Conservation (phyloP, 2,888 invertebrate genomes). For the Norana najaformis region DNA sequence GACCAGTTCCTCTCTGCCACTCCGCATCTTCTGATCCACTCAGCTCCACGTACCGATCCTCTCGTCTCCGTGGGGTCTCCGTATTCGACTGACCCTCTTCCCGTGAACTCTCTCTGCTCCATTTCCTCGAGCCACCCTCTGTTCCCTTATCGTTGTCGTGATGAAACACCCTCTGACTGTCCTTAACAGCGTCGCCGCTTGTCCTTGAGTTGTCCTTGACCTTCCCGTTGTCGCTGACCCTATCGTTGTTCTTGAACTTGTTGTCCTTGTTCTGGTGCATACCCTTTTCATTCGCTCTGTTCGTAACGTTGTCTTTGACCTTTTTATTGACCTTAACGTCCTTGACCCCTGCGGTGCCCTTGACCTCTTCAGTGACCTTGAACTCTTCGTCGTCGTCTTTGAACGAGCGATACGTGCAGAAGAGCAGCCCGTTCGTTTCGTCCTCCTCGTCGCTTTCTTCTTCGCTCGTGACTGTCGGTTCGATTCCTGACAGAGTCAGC, state of each 20-base stretch:
- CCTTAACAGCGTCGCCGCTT: neutral
- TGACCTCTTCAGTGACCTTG: neutral
- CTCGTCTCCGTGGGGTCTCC: neutral
- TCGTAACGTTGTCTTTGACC: neutral
- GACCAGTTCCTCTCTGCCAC: neutral
- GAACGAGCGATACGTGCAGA: neutral
- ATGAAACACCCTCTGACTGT: neutral
- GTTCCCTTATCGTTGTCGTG: neutral
- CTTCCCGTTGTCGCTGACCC: neutral
- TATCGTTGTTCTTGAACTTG: neutral
- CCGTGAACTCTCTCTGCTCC: too few species aligned
- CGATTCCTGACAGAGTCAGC: conserved; percentile 16
- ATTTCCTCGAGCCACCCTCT: neutral
- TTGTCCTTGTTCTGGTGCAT: neutral
- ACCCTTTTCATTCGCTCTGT: neutral
- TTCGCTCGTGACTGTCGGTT: neutral
- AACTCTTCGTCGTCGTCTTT: neutral
- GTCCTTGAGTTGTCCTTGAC: neutral
- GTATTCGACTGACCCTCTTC: neutral
- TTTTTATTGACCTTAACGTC: neutral
- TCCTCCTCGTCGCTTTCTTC: neutral
- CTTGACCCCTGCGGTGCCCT: neutral
- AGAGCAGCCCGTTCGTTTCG: neutral
- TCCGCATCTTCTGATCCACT: neutral
- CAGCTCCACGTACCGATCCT: neutral